A percentile compares a stretch with the other conserved stretches of the same genome.
phyloP scores from a whole-genome alignment of 2,797 vertebrate species.

The Microctenopoma steveboyesi region DNA sequence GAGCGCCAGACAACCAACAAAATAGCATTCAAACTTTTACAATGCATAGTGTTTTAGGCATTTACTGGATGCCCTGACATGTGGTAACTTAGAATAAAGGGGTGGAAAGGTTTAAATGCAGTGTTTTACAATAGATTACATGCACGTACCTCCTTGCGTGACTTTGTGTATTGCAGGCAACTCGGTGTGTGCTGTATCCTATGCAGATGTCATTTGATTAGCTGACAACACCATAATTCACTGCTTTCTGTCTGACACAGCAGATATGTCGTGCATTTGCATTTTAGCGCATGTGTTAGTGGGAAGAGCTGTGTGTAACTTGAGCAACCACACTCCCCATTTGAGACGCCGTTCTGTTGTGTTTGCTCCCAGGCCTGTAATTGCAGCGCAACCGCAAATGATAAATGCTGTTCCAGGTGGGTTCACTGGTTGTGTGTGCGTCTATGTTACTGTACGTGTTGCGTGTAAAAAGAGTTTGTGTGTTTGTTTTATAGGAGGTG shows the following conservation, averaged over 20 bases:
- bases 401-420: slow-evolving; percentile 77
- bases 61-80: slow-evolving; percentile 9
- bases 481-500: background rate
- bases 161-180: background rate
- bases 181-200: slow-evolving; percentile 6
- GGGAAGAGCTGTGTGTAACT: slow-evolving; percentile 39
- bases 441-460: background rate
- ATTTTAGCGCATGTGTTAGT: background rate
- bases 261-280: background rate
- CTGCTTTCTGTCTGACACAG: slow-evolving; percentile 9
- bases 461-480: background rate
- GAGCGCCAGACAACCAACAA: slow-evolving; percentile 8
- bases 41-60: slow-evolving; percentile 4
- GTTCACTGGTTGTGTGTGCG: slow-evolving; percentile 10
- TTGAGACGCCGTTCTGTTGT: slow-evolving; percentile 42
- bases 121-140: background rate
- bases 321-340: slow-evolving; percentile 55
- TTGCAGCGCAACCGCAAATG: slow-evolving; percentile 71
- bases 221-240: background rate
- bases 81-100: background rate
- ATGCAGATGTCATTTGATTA: background rate
- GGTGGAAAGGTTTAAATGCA: background rate
- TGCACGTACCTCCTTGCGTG: background rate
- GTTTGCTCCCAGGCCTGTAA: slow-evolving; percentile 69
- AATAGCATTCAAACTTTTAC: slow-evolving; percentile 43